These are phyloP conservation scores for Oligia strigilis DNA, from an alignment of 2,888 invertebrate genomes.

Conservation along the genomic window DNA sequence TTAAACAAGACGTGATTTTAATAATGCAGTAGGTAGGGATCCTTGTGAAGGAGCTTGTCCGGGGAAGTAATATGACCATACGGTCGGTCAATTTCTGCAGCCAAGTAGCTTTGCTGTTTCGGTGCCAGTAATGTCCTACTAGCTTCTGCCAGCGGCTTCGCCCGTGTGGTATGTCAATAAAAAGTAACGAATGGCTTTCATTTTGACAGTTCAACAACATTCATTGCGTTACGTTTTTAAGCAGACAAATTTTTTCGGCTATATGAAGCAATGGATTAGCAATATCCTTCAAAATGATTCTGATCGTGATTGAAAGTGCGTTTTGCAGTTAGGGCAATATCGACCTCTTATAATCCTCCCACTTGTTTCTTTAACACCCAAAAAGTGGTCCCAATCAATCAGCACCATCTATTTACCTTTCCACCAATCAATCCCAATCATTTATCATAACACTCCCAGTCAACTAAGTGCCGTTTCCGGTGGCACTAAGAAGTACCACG, in stretches of 20 bases:
- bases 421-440: slow-evolving; percentile 30
- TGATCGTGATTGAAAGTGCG: background rate
- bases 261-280: no score
- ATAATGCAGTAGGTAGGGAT: background rate
- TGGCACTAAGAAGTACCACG: slow-evolving; percentile 23
- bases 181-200: no score
- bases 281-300: background rate
- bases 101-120: background rate
- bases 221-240: background rate
- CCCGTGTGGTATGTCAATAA: no score
- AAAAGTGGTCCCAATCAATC: slow-evolving; percentile 18
- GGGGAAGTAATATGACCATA: background rate
- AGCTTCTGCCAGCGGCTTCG: no score
- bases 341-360: background rate
- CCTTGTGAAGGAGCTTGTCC: background rate
- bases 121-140: no score
- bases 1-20: background rate
- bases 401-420: slow-evolving; percentile 12
- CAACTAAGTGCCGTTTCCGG: slow-evolving; percentile 50
- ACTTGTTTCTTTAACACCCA: background rate
- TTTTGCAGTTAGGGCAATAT: background rate
- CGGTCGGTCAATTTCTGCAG: background rate
- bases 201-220: background rate
- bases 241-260: background rate
- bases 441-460: slow-evolving; percentile 43